phyloP scores from a whole-genome alignment of 92 coral and sea anemone genomes.

The Phenganax stokvisi region DNA sequence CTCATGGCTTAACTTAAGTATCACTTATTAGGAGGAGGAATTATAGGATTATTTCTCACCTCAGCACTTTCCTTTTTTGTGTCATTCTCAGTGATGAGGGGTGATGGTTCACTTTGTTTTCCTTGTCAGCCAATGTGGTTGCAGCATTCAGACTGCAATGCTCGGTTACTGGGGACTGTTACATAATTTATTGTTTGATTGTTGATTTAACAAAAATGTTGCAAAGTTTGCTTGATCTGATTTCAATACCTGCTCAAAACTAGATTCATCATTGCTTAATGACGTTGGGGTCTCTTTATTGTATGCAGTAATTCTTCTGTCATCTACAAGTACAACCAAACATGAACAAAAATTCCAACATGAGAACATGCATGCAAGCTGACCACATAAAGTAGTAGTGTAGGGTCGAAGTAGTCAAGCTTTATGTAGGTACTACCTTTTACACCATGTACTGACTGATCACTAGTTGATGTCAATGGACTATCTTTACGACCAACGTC shows the following conservation, averaged over 20 bases:
- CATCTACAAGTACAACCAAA: not conserved
- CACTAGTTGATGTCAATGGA: constrained; percentile 1
- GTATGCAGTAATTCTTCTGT: constrained; percentile 30
- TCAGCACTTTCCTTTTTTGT: constrained; percentile 76
- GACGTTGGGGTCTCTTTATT: constrained; percentile 21
- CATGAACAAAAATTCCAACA: not conserved
- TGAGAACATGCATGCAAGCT: not conserved
- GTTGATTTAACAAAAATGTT: constrained; percentile 51
- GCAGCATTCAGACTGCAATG: constrained; percentile 42
- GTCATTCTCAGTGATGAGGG: constrained; percentile 50
- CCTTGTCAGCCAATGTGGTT: constrained; percentile 49
- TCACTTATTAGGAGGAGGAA: not conserved
- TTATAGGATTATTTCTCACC: not conserved
- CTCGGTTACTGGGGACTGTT: constrained; percentile 7
- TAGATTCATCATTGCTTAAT: constrained; percentile 43
- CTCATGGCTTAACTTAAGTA: not conserved
- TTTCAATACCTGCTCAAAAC: not conserved
- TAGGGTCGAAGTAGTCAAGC: not conserved
- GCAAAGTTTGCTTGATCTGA: not conserved
- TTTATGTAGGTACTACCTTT: constrained; percentile 5
- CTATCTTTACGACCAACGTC: not conserved
- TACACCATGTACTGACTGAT: not conserved
- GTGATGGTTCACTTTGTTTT: constrained; percentile 22
- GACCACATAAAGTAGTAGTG: too few species aligned
- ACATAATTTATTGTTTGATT: constrained; percentile 29